Percentiles rank a stretch among this genome's conserved stretches.
phyloP scores from a whole-genome alignment of 2,113 vertebrate genomes.

The Craseonycteris thonglongyai region DNA sequence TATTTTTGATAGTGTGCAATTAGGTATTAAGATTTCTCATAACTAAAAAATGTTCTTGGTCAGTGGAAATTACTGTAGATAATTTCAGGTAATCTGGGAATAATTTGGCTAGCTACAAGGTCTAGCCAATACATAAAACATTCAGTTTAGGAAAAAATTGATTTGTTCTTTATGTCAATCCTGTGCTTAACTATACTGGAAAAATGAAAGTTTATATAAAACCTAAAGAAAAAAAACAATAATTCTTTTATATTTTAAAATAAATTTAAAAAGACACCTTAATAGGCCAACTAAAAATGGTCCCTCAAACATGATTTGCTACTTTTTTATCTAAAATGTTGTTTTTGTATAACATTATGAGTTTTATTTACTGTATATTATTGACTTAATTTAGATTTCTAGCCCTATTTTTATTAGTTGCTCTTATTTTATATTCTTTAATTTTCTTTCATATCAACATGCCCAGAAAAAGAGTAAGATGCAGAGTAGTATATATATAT shows the following conservation, averaged over 20 bases:
- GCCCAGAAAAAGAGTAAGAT: neutral
- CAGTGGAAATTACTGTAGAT: slow-evolving; percentile 54
- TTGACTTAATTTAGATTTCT: neutral
- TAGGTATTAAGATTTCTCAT: slow-evolving; percentile 53
- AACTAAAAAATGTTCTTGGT: slow-evolving; percentile 40
- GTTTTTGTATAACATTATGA: neutral
- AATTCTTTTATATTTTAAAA: slow-evolving; percentile 40
- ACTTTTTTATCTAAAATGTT: neutral
- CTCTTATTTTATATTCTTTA: neutral
- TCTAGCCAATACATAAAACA: slow-evolving; percentile 41
- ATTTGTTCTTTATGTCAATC: slow-evolving; percentile 52
- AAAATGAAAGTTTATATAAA: slow-evolving; percentile 38
- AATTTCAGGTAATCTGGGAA: slow-evolving; percentile 52
- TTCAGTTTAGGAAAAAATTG: neutral
- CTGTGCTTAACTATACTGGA: slow-evolving; percentile 29
- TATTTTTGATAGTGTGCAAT: slow-evolving; percentile 53
- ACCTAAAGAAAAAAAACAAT: neutral
- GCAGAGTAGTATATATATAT: neutral
- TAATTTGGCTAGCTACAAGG: slow-evolving; percentile 43
- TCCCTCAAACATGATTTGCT: neutral
- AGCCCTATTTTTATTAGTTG: neutral
- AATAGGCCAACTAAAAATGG: neutral
- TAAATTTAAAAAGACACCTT: neutral
- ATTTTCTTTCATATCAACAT: neutral
- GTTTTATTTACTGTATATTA: neutral